Evolutionary conservation across 2,113 vertebrate genomes (phyloP).

Genomic region (Hypocryptadius cinnamomeus): DNA sequence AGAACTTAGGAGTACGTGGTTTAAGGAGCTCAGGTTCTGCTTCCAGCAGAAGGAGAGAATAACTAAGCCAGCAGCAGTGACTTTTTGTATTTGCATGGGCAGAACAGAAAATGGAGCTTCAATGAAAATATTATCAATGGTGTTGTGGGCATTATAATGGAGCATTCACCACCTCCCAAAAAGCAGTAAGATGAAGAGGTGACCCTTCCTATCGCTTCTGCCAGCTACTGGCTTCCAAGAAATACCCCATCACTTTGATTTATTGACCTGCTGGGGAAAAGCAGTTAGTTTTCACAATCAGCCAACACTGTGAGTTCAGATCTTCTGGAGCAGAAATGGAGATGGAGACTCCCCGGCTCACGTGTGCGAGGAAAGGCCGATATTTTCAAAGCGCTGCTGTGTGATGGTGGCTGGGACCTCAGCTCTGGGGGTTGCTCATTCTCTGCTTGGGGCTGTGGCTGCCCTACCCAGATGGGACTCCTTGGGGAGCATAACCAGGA

Average conservation of each 20-base stretch:
- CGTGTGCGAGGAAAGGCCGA: rapidly evolving
- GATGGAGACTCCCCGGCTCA: background rate
- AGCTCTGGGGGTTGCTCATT: background rate
- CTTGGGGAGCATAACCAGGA: background rate
- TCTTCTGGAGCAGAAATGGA: background rate
- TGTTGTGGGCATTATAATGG: background rate
- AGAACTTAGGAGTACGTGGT: background rate
- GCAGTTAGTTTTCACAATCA: background rate
- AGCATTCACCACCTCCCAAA: background rate
- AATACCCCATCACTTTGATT: background rate
- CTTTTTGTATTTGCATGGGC: background rate
- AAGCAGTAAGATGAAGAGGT: background rate
- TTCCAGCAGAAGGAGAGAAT: background rate
- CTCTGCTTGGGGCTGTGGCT: background rate
- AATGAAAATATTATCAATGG: background rate
- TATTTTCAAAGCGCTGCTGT: background rate
- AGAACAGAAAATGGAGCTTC: background rate
- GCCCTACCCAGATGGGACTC: background rate
- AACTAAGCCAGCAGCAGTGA: background rate
- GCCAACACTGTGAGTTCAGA: background rate
- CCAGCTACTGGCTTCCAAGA: background rate
- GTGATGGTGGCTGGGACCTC: background rate
- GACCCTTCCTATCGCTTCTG: background rate
- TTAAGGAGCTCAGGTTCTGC: background rate
- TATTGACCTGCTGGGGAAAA: background rate